phyloP scores from a whole-genome alignment of 2,888 invertebrate genomes.

The Drosophila melanosoma region DNA sequence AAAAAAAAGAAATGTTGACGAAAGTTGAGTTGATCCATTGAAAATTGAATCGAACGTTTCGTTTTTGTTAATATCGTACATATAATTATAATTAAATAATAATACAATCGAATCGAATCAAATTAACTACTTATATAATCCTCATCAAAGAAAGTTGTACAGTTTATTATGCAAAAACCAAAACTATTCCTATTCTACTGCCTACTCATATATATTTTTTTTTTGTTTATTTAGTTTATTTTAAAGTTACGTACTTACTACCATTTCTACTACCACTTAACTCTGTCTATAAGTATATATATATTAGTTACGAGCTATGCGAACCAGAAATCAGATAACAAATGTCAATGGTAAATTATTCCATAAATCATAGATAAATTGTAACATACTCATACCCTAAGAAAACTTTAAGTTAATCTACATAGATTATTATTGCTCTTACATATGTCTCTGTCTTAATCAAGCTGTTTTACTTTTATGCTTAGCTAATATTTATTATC shows the following conservation, averaged over 20 bases:
- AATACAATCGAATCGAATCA: conserved; percentile 50
- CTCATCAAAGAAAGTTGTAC: conserved; percentile 55
- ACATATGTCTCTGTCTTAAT: neutral
- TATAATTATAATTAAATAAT: conserved; percentile 37
- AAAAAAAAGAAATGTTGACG: conserved; percentile 25
- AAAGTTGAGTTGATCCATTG: conserved; percentile 41
- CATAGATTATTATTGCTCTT: neutral
- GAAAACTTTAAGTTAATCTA: neutral
- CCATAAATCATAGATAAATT: neutral
- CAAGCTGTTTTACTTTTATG: conserved; percentile 3
- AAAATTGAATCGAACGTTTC: conserved; percentile 54
- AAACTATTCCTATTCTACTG: conserved; percentile 39
- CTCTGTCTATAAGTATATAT: conserved; percentile 19
- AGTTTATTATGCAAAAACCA: conserved; percentile 50
- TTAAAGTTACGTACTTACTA: conserved; percentile 31
- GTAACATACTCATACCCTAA: neutral
- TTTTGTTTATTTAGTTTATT: conserved; percentile 16
- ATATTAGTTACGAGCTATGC: conserved; percentile 40
- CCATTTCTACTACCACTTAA: conserved; percentile 6
- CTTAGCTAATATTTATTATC: conserved; percentile 5
- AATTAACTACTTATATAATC: conserved; percentile 42
- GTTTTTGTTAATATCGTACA: conserved; percentile 59
- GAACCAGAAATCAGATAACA: neutral
- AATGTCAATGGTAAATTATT: conserved; percentile 44
- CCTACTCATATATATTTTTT: conserved; percentile 27